Base-by-base conservation (phyloP, 2,888 invertebrate species). In the Ophioninae sp. region DNA sequence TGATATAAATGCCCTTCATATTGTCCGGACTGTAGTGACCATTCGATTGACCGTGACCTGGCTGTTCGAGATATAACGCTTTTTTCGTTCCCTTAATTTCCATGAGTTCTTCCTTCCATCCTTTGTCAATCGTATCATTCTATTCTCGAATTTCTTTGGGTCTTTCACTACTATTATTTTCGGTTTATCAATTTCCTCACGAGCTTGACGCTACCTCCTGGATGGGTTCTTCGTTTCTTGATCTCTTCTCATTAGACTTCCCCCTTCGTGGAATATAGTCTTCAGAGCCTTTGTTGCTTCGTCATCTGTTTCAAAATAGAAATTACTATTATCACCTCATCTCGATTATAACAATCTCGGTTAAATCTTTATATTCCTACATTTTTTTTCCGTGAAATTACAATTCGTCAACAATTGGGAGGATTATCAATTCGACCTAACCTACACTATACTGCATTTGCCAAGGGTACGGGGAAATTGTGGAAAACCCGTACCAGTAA, bases 261-360 rank as follows among this genome's bases (percentile, higher is more conserved):
- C 44, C 37, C 37, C 44, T 17, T 41, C 68, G 6, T 22, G 61
- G 39, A 44, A 64, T 56, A 63, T 17, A 61, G 67, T 74, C 64
- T 51, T 83, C 73, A 82, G 59, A 81, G 73, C 64, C 67, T 71
- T 73, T 71, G 79, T 75, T 81, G 83, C 77, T 80, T 81, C 37
- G 64, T 79, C 22, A 78, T 79, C 61, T 86, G 69, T 44, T 41
- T 78, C 10, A 13, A 74, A 56, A 51, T 20, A n/a, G 1, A 51
- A 61, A 17, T 22, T 22, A 3, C 5, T 17, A 3, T 37, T 17
- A 39, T 64, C 13, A 30, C 8, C 23, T 17, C 13, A 61, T 61
- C 13, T 20, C 2, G 17, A 63, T 63, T 73, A 61, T 59, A 22
- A 7, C 37, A 20, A 10, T 13, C 20, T 13, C 22, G 9, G 20